Base-by-base conservation (phyloP, 2,797 vertebrate genomes). In the Phalloptychus januarius region DNA sequence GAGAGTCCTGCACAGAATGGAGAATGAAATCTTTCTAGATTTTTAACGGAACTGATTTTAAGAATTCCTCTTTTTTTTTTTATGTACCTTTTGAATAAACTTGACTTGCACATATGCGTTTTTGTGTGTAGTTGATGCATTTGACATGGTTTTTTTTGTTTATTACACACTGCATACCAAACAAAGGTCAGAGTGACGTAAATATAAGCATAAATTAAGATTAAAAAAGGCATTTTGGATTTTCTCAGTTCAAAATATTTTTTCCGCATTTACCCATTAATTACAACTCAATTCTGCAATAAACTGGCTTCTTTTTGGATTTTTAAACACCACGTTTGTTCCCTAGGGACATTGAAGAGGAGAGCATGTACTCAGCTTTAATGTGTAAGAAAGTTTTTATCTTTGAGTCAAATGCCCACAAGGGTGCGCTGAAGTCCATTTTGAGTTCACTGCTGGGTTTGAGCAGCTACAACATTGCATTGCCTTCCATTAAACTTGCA, bases 1-100 rank as follows among this genome's bases (percentile, higher is more conserved):
- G 97, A 95, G 86, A 95, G 95, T 79, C 94, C 94, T 31, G 94
- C 95, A 89, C 97, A 96, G 71, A 93, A 94, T 69, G 96, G 96
- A 58, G 96, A 97, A 23, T 98, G 87, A 95, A 94, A 56, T 11
- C 5, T 0, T 20, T 72, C 7, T 80, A 72, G 0, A 45, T 88
- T 85, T 87, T 82, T 48, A 74, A 77, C 81, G 11, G 65, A 72
- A 82, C 79, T 71, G 7, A 38, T 70, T 83, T 84, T 75, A 50
- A 50, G 7, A 50, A 50, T 23, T 8, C 20, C 48, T 50, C 48
- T 50, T 23, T 23, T 33, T 54, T 91, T 92, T 89, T 88, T 6
- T 87, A 86, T 87, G 89, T 90, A 84, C 91, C 90, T 88, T 50
- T 93, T 88, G 72, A 94, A 92, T 95, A 95, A 95, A 95, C 65